phyloP scores from a whole-genome alignment of 2,113 vertebrate species.

The Eptesicus fuscus region DNA sequence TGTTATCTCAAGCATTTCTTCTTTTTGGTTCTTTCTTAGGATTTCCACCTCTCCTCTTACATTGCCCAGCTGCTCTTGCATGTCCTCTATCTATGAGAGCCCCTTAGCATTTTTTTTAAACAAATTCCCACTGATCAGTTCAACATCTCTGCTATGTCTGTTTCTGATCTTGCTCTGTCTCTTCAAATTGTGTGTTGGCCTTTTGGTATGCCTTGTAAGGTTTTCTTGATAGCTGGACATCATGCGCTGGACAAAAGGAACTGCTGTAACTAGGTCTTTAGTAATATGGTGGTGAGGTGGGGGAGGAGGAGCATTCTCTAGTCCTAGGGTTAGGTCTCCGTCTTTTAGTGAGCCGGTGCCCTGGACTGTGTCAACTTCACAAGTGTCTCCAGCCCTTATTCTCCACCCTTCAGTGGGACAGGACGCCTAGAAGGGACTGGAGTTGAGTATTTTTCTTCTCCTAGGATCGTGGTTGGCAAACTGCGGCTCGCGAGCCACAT shows the following conservation, averaged over 20 bases:
- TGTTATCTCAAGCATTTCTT: not conserved
- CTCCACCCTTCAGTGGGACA: not conserved
- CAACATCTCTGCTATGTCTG: not conserved
- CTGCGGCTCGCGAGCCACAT: too few species aligned
- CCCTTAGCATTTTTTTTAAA: not conserved
- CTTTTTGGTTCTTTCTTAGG: not conserved
- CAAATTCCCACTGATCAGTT: not conserved
- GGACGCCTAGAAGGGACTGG: not conserved
- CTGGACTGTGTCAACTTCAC: not conserved
- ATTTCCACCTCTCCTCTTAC: not conserved
- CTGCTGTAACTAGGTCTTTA: not conserved
- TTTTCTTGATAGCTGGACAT: not conserved
- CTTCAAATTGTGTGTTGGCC: not conserved
- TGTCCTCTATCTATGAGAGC: not conserved
- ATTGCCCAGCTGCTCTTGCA: not conserved
- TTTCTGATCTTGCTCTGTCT: not conserved
- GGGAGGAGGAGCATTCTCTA: not conserved
- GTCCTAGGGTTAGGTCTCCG: not conserved
- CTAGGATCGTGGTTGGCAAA: too few species aligned
- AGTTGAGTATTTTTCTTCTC: not conserved
- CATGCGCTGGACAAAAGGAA: not conserved
- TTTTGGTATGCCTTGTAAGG: not conserved
- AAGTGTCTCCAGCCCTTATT: not conserved
- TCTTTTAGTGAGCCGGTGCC: not conserved
- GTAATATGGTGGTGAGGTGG: not conserved